A percentile compares a stretch with the other conserved stretches of the same genome.
Conservation (phyloP, 2,113 vertebrate species). For the Sander lucioperca region DNA sequence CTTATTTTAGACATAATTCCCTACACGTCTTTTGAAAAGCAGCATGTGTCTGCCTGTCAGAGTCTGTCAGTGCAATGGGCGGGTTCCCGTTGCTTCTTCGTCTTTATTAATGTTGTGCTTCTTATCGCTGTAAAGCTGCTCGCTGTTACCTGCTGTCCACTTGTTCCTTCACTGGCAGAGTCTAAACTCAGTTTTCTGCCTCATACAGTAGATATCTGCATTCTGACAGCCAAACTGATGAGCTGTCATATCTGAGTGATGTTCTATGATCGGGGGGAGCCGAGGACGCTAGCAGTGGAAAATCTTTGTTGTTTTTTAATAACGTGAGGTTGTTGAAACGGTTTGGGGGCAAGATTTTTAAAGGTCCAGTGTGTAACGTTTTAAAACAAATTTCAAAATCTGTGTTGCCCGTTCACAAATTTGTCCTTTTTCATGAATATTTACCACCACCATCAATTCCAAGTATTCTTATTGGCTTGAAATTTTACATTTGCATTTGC, state of each 20-base stretch:
- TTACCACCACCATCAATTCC: too few species aligned
- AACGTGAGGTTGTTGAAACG: too few species aligned
- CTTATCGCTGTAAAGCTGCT: conserved; percentile 11
- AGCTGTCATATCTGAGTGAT: background rate
- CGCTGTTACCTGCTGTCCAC: background rate
- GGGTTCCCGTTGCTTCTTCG: background rate
- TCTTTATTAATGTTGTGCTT: background rate
- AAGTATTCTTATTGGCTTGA: too few species aligned
- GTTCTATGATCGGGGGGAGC: background rate
- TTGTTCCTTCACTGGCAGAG: conserved; percentile 5
- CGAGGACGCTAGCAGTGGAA: background rate
- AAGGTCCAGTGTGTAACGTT: too few species aligned
- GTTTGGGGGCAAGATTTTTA: too few species aligned
- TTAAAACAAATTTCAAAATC: too few species aligned
- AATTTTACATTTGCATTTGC: too few species aligned
- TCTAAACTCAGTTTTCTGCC: background rate
- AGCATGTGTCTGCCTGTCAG: background rate
- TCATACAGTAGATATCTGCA: background rate
- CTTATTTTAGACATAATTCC: too few species aligned
- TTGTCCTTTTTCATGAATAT: too few species aligned
- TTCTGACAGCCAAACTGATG: background rate
- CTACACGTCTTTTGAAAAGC: conserved; percentile 1
- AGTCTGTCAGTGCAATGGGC: background rate
- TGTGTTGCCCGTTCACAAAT: too few species aligned
- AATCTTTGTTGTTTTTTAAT: too few species aligned